Evolutionary conservation across 2,888 invertebrate genomes (phyloP), one percentile per base, ranked within the genome.

Genomic region (Macropis europaea): DNA sequence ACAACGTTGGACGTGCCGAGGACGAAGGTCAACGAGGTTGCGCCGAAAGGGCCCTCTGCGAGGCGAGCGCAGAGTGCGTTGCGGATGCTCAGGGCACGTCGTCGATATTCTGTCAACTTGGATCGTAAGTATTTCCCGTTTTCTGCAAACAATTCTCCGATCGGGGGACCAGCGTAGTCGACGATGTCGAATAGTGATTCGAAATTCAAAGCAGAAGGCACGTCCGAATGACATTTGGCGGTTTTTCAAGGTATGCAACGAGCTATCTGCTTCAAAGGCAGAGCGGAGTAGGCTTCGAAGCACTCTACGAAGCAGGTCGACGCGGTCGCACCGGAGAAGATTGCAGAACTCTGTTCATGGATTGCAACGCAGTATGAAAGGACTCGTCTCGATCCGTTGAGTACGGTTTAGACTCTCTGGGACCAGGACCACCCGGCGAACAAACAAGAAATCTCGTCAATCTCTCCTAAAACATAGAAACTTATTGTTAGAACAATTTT

Each of bases 41-140:
- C 90, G 93, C 89, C 24, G 89, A 89, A 40, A 82, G 90, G n/a
- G 89, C 88, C 1, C 88, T 97, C 80, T 97, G 97, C 88, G 96
- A 97, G 84, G 97, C 97, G 22, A 97, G 96, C 90, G 94, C 93
- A 53, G 97, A 97, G 86, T 97, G 97, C 90, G 93, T 95, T 26
- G 92, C 93, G 52, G 97, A 96, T 88, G 94, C 90, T 92, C 95
- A 90, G 92, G 95, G 92, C 69, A 90, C 91, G 42, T 91, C 91
- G 24, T 95, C 96, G 84, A 94, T 97, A 83, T 96, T 97, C 93
- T 97, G 97, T 87, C 97, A 97, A 91, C 92, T 97, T 84, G 97
- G 97, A 94, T 96, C 96, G 97, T 97, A 91, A 95, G 96, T 94
- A 19, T 22, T 5, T 9, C 2, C 9, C 6, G 1, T 6, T 9